Evolutionary conservation across 2,888 invertebrate genomes (phyloP).

Genomic region (Sussaba pulchella): DNA sequence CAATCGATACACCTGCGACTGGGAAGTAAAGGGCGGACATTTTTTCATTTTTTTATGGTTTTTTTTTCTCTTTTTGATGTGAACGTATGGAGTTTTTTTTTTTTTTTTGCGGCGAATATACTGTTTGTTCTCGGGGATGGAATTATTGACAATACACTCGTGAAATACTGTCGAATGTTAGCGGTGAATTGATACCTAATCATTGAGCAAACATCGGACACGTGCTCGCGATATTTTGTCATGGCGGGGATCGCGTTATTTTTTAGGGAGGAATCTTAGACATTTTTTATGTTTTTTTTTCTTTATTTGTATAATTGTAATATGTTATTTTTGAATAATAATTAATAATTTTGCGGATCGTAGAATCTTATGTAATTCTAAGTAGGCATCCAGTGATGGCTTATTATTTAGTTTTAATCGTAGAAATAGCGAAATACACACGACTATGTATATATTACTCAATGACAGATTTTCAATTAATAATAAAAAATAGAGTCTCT

Average conservation of each 20-base stretch:
- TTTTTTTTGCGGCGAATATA: slow-evolving; percentile 31
- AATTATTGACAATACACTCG: slow-evolving; percentile 76
- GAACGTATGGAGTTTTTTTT: no score
- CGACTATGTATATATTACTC: not conserved
- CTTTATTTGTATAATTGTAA: no score
- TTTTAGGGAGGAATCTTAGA: slow-evolving; percentile 65
- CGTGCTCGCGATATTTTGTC: slow-evolving; percentile 70
- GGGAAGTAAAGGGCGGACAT: not conserved
- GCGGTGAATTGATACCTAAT: slow-evolving; percentile 75
- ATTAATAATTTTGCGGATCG: no score
- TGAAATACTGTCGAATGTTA: slow-evolving; percentile 58
- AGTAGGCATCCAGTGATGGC: no score
- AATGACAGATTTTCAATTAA: no score
- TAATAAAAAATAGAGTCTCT: slow-evolving; percentile 47
- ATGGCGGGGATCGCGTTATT: no score
- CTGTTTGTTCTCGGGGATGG: slow-evolving; percentile 69
- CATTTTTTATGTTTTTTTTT: no score
- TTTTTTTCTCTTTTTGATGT: no score
- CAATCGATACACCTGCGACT: not conserved
- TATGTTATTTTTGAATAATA: no score
- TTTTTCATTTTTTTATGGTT: not conserved
- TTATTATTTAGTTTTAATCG: no score
- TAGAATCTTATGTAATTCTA: no score
- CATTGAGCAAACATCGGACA: slow-evolving; percentile 74
- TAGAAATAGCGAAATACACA: slow-evolving; percentile 14